Evolutionary conservation across 2,797 vertebrate species (phyloP), one percentile per base, ranked within the genome.

Genomic region (Thalassophryne amazonica): DNA sequence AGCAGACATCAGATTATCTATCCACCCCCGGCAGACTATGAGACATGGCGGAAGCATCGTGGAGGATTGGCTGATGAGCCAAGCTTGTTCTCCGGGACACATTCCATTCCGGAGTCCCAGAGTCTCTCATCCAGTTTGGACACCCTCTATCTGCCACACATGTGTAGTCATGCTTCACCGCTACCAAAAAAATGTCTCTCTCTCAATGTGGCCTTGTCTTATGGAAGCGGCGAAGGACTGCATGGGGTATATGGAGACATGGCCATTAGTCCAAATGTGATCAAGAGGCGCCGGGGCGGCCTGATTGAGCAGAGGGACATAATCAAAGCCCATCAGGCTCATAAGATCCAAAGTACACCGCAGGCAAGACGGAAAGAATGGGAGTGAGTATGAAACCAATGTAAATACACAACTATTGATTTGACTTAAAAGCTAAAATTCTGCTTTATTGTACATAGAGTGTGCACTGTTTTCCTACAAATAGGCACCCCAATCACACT

Each of bases 311-410:
- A 98, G 86, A 91, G 88, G 69, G 97, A 99, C 86, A 97, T 98
- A 29, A 89, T 99, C 85, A 98, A 95, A 81, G 97, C 97, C 0
- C 97, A 98, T 11, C 90, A 98, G 73, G 95, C 95, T 0, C 96
- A 99, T 76, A 99, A 99, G 91, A 95, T 98, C 73, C 96, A 98
- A 79, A 98, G 96, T 89, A 99, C 97, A 4, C 97, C 97, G 0
- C 96, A 99, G 80, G 97, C 97, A 0, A 85, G 92, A 15, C 94
- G 97, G 81, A 99, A 98, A 81, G 96, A 98, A 75, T 98, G 96
- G 97, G 97, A 99, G 97, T 98, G 86, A 98, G 97, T 97, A 92
- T 56, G 4, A 56, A 9, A 16, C 36, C 42, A 1, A 37, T 27
- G 17, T 23, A 28, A 24, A 17, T 19, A 20, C 9, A 12, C 6